Evolutionary conservation across 2,888 invertebrate species (phyloP).

Genomic region (Thera britannica): DNA sequence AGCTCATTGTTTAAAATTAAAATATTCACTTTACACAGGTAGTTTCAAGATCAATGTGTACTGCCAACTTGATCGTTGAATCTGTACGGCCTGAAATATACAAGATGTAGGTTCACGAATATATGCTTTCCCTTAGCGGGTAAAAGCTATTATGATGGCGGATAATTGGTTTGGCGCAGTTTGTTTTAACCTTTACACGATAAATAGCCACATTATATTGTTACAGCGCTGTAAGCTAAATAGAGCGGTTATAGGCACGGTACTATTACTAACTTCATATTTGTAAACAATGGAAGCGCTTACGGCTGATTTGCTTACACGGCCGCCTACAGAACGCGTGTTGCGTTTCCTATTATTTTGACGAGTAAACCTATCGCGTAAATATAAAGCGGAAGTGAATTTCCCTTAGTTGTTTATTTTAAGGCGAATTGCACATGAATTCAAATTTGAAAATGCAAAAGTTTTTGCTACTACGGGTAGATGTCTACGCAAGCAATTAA

Average conservation of each 20-base stretch:
- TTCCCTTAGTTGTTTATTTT: slow-evolving; percentile 12
- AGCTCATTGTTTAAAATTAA: too few relatives aligned
- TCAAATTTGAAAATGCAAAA: not conserved
- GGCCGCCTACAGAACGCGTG: slow-evolving; percentile 49
- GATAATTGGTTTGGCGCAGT: not conserved
- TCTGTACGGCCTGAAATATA: too few relatives aligned
- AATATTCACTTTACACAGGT: too few relatives aligned
- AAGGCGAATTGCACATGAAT: not conserved
- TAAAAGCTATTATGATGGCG: not conserved
- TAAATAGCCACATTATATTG: slow-evolving; percentile 23
- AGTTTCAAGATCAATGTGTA: too few relatives aligned
- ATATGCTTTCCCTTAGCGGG: not conserved
- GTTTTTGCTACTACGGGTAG: not conserved
- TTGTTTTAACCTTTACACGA: slow-evolving; percentile 3
- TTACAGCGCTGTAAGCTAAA: slow-evolving; percentile 36
- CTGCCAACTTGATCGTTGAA: too few relatives aligned
- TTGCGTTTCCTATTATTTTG: slow-evolving; percentile 41
- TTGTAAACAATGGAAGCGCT: slow-evolving; percentile 57
- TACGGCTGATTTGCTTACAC: slow-evolving; percentile 60
- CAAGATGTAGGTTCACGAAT: too few relatives aligned
- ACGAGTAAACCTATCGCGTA: slow-evolving; percentile 28
- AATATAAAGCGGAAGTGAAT: slow-evolving; percentile 16
- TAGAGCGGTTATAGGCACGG: slow-evolving; percentile 38
- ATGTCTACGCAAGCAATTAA: too few relatives aligned
- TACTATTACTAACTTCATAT: slow-evolving; percentile 57